Evolutionary conservation across 2,888 invertebrate genomes (phyloP).

Genomic region (Cremastinae sp.): DNA sequence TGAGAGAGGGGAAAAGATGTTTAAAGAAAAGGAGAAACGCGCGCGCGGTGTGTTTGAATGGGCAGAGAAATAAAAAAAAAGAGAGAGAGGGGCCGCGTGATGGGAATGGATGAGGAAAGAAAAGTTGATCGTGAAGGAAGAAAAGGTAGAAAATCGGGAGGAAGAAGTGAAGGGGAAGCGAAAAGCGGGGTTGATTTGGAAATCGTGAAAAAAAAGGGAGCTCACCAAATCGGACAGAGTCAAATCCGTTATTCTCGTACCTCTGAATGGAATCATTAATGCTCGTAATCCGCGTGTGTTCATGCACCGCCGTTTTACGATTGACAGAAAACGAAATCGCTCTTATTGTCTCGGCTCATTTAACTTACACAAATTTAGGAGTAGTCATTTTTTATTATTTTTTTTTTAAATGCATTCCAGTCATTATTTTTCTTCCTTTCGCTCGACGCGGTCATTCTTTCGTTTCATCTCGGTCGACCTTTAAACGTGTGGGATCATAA

Average conservation of each 20-base stretch:
- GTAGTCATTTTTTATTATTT: too few species aligned
- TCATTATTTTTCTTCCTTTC: too few species aligned
- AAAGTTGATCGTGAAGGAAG: not conserved
- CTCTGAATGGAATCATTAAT: conserved; percentile 25
- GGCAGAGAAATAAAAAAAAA: conserved; percentile 53
- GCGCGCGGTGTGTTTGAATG: too few species aligned
- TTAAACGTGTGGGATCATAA: too few species aligned
- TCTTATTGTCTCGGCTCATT: not conserved
- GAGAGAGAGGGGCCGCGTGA: conserved; percentile 2
- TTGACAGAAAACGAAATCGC: not conserved
- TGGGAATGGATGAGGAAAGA: conserved; percentile 19
- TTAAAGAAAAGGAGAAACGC: conserved; percentile 18
- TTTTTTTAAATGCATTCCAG: too few species aligned
- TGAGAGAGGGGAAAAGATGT: not conserved
- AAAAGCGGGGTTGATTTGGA: not conserved
- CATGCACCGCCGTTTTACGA: not conserved
- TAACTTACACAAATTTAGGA: not conserved
- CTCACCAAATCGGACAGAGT: not conserved
- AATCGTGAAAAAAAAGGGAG: not conserved
- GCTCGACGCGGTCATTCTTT: too few species aligned
- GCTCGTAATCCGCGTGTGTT: not conserved
- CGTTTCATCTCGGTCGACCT: too few species aligned
- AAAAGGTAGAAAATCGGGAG: conserved; percentile 3
- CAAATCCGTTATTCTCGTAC: conserved; percentile 20
- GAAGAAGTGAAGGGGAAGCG: not conserved